Evolutionary conservation across 1,140 invertebrate genomes (phyloP).

Genomic region (Bursaphelenchus mucronatus): DNA sequence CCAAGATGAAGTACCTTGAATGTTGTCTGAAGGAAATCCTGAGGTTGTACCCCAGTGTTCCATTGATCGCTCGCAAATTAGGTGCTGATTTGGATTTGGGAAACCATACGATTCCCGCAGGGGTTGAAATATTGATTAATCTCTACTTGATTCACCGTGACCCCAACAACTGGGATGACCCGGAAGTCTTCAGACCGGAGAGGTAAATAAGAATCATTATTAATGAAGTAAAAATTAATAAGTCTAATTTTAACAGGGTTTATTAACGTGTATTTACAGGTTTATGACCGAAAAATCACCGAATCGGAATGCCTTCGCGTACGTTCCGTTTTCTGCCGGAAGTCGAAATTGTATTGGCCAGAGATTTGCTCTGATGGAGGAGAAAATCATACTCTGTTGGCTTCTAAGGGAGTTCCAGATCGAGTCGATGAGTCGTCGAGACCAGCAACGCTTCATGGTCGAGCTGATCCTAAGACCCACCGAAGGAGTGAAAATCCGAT

Average conservation of each 20-base stretch:
- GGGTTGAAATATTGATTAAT: constrained; percentile 68
- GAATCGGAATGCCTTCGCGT: constrained; percentile 61
- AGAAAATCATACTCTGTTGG: constrained; percentile 56
- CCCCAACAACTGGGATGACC: constrained; percentile 70
- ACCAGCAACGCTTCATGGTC: constrained; percentile 56
- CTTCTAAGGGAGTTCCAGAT: constrained; percentile 38
- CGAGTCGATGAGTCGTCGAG: constrained; percentile 53
- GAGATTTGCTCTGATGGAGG: constrained; percentile 43
- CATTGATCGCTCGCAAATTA: constrained; percentile 57
- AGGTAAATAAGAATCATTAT: constrained; percentile 70
- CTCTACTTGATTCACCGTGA: constrained; percentile 72
- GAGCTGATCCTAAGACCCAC: constrained; percentile 62
- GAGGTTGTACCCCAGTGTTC: constrained; percentile 76
- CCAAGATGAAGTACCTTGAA: constrained; percentile 70
- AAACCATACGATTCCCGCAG: constrained; percentile 55
- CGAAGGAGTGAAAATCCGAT: constrained; percentile 58
- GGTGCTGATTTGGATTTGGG: constrained; percentile 63
- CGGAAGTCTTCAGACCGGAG: constrained; percentile 80
- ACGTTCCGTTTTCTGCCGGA: constrained; percentile 62
- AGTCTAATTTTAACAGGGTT: constrained; percentile 1
- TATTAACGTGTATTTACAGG: constrained; percentile 6
- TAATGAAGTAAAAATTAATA: background rate
- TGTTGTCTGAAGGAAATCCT: constrained; percentile 71
- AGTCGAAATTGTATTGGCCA: constrained; percentile 63
- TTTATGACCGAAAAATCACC: constrained; percentile 67